phyloP scores from a whole-genome alignment of 2,797 vertebrate species.

The Chaetophractus vellerosus region DNA sequence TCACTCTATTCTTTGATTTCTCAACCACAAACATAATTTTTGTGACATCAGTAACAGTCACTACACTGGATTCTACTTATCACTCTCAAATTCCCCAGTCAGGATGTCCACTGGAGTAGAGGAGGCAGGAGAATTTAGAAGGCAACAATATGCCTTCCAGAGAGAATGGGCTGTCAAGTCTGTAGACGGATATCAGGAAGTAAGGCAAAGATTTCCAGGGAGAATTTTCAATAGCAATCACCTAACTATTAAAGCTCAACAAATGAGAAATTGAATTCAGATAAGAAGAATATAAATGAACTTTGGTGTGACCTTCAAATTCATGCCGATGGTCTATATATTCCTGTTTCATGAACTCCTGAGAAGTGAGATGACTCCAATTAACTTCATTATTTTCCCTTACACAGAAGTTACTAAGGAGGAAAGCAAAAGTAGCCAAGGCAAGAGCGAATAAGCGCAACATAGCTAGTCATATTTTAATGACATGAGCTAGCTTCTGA shows the following conservation, averaged over 20 bases:
- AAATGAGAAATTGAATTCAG: background rate
- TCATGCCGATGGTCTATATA: too few relatives aligned
- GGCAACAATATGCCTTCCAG: background rate
- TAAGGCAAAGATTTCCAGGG: background rate
- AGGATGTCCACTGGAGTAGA: too few relatives aligned
- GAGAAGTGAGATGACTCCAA: background rate
- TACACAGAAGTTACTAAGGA: background rate
- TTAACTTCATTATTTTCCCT: background rate
- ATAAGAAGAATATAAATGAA: background rate
- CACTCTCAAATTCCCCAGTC: background rate
- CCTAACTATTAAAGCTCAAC: background rate
- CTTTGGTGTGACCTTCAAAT: background rate
- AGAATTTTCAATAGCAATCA: background rate
- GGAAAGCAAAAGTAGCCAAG: background rate
- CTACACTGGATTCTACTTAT: background rate
- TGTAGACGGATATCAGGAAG: background rate
- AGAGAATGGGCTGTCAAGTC: background rate
- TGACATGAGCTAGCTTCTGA: background rate
- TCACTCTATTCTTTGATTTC: background rate
- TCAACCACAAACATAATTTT: background rate
- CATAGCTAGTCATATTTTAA: background rate
- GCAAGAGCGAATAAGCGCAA: background rate
- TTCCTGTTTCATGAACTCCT: background rate
- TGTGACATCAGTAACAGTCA: background rate
- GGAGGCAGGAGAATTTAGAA: background rate